A percentile compares a stretch with the other conserved stretches of the same genome.
phyloP scores from a whole-genome alignment of 2,113 vertebrate genomes.

The Ammodramus savannarum region DNA sequence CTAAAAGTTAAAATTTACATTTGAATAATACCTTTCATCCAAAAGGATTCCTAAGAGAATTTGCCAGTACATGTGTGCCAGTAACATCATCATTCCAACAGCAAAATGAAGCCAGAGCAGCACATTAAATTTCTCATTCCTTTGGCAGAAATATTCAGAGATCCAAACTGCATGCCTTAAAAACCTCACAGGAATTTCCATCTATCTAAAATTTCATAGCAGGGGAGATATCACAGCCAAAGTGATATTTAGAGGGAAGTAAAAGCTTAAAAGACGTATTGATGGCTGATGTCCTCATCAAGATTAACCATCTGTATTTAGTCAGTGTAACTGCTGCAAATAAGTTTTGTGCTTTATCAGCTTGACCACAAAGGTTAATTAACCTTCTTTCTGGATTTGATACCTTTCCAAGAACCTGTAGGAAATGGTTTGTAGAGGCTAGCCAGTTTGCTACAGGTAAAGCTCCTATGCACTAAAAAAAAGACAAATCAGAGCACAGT shows the following conservation, averaged over 20 bases:
- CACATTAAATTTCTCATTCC: background rate
- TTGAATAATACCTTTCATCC: background rate
- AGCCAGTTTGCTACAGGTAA: background rate
- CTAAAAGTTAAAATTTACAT: background rate
- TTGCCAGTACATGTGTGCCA: background rate
- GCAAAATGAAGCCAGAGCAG: background rate
- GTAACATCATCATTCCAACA: background rate
- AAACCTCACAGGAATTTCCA: background rate
- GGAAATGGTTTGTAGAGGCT: background rate
- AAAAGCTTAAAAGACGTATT: background rate
- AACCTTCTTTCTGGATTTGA: background rate
- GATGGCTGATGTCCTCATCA: background rate
- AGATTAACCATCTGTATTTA: background rate
- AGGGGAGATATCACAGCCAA: background rate
- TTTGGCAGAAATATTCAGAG: background rate
- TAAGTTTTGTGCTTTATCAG: constrained; percentile 41
- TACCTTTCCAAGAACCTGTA: background rate
- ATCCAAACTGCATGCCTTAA: background rate
- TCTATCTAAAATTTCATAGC: background rate
- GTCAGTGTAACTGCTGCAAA: background rate
- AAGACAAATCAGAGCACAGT: background rate
- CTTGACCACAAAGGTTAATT: background rate
- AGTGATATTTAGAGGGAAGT: background rate
- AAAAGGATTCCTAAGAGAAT: background rate
- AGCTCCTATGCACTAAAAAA: background rate